Evolutionary conservation across 2,797 vertebrate genomes (phyloP), one percentile per base, ranked within the genome.

Genomic region (Sebastes melanostomus): DNA sequence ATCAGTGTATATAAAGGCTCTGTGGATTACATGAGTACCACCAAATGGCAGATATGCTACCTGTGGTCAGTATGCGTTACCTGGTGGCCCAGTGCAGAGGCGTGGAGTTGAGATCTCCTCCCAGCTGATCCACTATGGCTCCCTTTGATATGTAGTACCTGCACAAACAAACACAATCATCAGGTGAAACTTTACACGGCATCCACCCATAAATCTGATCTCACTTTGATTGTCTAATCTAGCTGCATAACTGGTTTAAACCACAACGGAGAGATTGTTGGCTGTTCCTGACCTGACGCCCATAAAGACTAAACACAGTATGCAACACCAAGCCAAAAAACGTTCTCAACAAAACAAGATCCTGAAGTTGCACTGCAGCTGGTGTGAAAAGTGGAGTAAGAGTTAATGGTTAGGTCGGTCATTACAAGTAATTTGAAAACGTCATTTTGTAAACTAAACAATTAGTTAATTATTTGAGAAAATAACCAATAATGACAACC

Each of bases 61-160:
- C 36, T 18, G 62, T 8, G 14, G 27, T 30, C 25, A 20, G 34
- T 6, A 63, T 69, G 30, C 42, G 66, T 91, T 88, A 99, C 98
- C 98, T 98, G 92, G 98, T 99, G 84, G 98, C 98, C 98, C 98
- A 99, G 90, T 99, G 98, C 87, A 99, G 96, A 58, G 98, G 98
- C 24, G 98, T 99, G 69, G 98, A 99, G 92, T 99, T 99, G 82
- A 99, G 95, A 93, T 99, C 98, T 91, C 98, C 98, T 92, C 98
- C 98, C 81, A 99, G 96, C 85, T 99, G 98, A 91, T 99, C 98
- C 89, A 99, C 98, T 14, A 99, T 96, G 90, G 97, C 97, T 92
- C 98, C 98, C 95, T 99, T 99, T 81, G 98, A 99, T 96, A 99
- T 99, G 94, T 99, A 99, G 92, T 97, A 99, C 90, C 98, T 99